Base-by-base conservation (phyloP, 1,140 invertebrate species). In the Conus betulinus region DNA sequence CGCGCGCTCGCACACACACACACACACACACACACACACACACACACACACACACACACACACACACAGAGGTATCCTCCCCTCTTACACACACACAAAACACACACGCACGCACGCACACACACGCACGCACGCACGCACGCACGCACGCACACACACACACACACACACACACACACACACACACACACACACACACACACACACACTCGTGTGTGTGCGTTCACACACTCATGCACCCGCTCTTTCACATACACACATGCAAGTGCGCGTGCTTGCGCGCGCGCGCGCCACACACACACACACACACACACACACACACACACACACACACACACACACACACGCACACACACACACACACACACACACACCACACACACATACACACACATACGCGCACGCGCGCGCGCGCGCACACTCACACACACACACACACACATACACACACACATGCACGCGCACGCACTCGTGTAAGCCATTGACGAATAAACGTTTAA, bases 61-160 rank as follows among this genome's bases (percentile, higher is more conserved):
- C 76, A 39, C 76, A 79, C 76, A 39, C 76, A 79, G 15, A 79
- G 15, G 27, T 25, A 39, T 25, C 15, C 76, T 11, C 76, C 15
- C 76, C 15, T 25, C n/a, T n/a, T n/a, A n/a, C n/a, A n/a, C n/a
- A n/a, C n/a, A n/a, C n/a, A n/a, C n/a, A n/a, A n/a, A n/a, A n/a
- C n/a, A n/a, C n/a, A n/a, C n/a, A n/a, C n/a, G n/a, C n/a, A n/a
- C n/a, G n/a, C n/a, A n/a, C n/a, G 27, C 76, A 25, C 76, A 79
- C 76, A 25, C 76, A 79, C 76, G 76, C 76, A 79, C 76, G 76
- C 76, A 79, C 76, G 76, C 76, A 79, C 76, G 76, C 76, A 79
- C 76, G 76, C 76, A 79, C 76, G 76, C 76, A 79, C 76, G 76
- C 76, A 79, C 76, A 25, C 76, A 79, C 76, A 25, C 76, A 79